Evolutionary conservation across 1,140 invertebrate genomes (phyloP), one percentile per base, ranked within the genome.

Genomic region (Drosophila tsacasi): DNA sequence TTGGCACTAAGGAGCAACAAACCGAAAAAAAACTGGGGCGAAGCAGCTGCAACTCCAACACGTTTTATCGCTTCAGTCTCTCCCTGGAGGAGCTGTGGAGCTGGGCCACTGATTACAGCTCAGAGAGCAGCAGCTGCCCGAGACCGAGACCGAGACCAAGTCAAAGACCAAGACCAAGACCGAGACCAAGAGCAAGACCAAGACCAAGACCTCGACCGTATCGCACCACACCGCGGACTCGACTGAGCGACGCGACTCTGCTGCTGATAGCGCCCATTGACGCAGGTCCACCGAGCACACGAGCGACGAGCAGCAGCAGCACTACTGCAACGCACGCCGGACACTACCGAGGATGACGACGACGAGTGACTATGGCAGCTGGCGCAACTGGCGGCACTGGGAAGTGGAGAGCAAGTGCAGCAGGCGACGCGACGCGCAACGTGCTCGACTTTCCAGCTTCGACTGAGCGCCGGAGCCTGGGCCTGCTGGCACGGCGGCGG

Each of bases 361-460:
- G 30, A 55, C 19, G 52, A 52, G 9, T 37, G 52, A 57, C 54
- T 35, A 57, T 37, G 49, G 25, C 39, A 42, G n/a, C 27, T 30
- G 27, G 57, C 57, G 13, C 27, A 23, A 25, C 47, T 52, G 37
- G 25, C 30, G 32, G 27, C 27, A 52, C 50, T 52, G 55, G 35
- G 23, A 61, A 60, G 37, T 44, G 35, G 61, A 46, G 46, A 52
- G 50, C 75, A 52, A 52, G 27, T 50, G 62, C 65, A 42, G 42
- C 60, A 49, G 42, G 39, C 47, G 63, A 73, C 46, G 61, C 59
- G 64, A 55, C 77, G 57, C 59, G 72, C 54, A 59, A 59, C 64
- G 65, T 49, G 62, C 66, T 42, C 46, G 63, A 69, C 66, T 69
- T 68, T 68, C 63, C 66, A 69, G 46, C 66, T 52, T 66, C 66